Evolutionary conservation across 2,113 vertebrate species (phyloP), one percentile per base, ranked within the genome.

Genomic region (Leptobrachium leishanense): DNA sequence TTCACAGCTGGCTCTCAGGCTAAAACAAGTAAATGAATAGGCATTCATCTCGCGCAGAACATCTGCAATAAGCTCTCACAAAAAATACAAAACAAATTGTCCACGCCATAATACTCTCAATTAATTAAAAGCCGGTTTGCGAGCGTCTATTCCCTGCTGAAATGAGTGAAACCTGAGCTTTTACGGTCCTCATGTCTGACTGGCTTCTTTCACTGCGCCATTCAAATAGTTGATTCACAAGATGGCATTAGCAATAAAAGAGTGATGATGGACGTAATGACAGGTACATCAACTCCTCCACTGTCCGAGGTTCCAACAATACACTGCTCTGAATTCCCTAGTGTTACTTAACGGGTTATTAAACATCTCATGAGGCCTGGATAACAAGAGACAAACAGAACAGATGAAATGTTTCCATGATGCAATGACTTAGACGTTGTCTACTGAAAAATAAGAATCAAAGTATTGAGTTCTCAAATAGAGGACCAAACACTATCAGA

Each of bases 1-100:
- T 44, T 42, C 84, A 81, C 84, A 88, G 86, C 84, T 87, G 86
- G 83, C 84, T 82, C 86, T 83, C 70, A 50, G 74, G 75, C 81
- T 82, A 66, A 75, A 82, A 84, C 69, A 43, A 64, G 31, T 62
- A 64, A 80, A 83, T 86, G 77, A 84, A 86, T 82, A 83, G 0
- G 4, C 79, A 86, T 87, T 82, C 83, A 43, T 86, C 89, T 89
- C 85, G 86, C 84, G 88, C 57, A 40, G 82, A 88, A 87, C 87
- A 92, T 88, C 88, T 91, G 89, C 89, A 89, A 87, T 87, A 85
- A 85, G 72, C 39, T 74, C 82, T 68, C 82, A 81, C 46, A 81
- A 42, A 82, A 79, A 20, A 11, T 3, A 85, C 59, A 86, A 90
- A 86, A 80, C 84, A 87, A 86, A 74, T 74, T 74, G 63, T 75